Evolutionary conservation across 2,797 vertebrate species (phyloP).

Genomic region (Ctenosaura bakeri): DNA sequence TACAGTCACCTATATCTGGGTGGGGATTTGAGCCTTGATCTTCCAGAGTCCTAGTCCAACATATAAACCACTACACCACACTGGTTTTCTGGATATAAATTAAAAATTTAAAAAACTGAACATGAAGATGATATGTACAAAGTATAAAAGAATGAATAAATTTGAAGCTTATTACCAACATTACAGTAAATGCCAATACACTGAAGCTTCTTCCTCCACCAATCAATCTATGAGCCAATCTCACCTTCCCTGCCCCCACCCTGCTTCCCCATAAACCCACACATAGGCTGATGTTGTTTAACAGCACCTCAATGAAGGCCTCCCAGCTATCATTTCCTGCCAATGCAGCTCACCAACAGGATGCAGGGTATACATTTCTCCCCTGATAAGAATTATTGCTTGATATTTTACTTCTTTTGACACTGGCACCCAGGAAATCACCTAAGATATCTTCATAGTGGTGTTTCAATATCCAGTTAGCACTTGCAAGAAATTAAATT

Average conservation of each 20-base stretch:
- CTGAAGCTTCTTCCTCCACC: too few relatives aligned
- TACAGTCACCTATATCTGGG: too few relatives aligned
- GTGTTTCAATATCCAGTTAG: slow-evolving; percentile 28
- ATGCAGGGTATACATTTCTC: background rate
- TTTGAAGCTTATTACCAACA: background rate
- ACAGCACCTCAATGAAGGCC: background rate
- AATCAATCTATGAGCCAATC: background rate
- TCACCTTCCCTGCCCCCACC: background rate
- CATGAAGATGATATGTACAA: background rate
- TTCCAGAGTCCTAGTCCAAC: too few relatives aligned
- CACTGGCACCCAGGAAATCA: slow-evolving; percentile 9
- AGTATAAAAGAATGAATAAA: background rate
- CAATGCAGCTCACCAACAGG: background rate
- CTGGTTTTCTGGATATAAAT: background rate
- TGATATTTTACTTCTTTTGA: slow-evolving; percentile 26
- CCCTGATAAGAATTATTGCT: slow-evolving; percentile 2
- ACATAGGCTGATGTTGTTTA: background rate
- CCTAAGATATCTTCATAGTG: slow-evolving; percentile 19
- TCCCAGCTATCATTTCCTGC: background rate
- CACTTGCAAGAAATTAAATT: slow-evolving; percentile 27
- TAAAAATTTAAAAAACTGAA: background rate
- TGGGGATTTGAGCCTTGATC: too few relatives aligned
- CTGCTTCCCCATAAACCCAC: too few relatives aligned
- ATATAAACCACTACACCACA: too few relatives aligned
- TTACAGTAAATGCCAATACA: background rate